Percentiles rank a stretch among this genome's conserved stretches.
These are phyloP conservation scores for Amblyopsis hoosieri DNA, from an alignment of 2,797 vertebrate species.

Conservation along the genomic window DNA sequence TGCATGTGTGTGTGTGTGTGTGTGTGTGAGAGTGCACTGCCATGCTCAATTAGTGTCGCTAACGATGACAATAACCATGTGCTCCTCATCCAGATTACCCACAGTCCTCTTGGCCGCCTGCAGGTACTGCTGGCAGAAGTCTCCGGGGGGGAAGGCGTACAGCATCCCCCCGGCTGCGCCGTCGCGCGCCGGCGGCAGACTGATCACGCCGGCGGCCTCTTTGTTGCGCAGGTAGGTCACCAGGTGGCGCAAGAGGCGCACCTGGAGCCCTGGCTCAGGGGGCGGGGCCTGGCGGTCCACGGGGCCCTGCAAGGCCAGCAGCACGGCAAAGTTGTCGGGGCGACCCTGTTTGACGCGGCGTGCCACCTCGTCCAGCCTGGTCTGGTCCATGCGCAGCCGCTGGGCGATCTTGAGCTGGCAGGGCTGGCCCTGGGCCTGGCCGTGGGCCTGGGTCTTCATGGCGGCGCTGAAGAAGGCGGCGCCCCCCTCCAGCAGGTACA, in stretches of 20 bases:
- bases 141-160: conserved; percentile 97
- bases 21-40: conserved; percentile 5
- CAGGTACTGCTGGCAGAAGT: conserved; percentile 96
- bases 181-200: conserved; percentile 89
- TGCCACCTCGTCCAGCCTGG: conserved; percentile 94
- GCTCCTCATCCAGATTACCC: conserved; percentile 94
- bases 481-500: conserved; percentile 95
- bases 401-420: conserved; percentile 97
- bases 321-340: conserved; percentile 89
- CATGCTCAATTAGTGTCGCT: conserved; percentile 80
- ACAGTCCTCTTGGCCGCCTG: conserved; percentile 90
- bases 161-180: conserved; percentile 90
- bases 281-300: conserved; percentile 77
- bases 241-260: conserved; percentile 94
- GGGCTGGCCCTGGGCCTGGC: conserved; percentile 77
- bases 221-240: conserved; percentile 99
- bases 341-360: conserved; percentile 92
- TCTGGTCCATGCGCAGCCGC: conserved; percentile 94
- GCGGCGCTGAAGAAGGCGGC: conserved; percentile 83
- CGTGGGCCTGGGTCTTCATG: conserved; percentile 81
- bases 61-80: conserved; percentile 96
- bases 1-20: not conserved
- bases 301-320: conserved; percentile 90
- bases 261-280: conserved; percentile 89
- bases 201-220: conserved; percentile 96